Conservation (phyloP, 1,140 invertebrate species). For the Asbolus verrucosus region DNA sequence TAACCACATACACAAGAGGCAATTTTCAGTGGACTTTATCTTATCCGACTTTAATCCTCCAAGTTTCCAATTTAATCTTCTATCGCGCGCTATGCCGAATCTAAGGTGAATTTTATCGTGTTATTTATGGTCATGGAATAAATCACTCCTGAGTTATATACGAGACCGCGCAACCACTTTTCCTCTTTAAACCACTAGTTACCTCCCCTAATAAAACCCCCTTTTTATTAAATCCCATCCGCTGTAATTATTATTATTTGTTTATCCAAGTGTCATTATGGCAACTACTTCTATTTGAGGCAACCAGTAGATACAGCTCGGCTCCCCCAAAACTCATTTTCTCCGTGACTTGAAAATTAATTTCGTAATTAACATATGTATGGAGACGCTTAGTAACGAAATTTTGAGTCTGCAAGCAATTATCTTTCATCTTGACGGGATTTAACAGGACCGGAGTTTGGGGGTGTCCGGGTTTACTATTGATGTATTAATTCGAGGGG, state of each 20-base stretch:
- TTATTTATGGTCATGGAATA: conserved; percentile 38
- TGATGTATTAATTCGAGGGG: conserved; percentile 14
- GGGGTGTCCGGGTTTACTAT: not conserved
- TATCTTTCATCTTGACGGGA: conserved; percentile 14
- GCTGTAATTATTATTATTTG: conserved; percentile 35
- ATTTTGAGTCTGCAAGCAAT: conserved; percentile 15
- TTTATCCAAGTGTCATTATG: conserved; percentile 9
- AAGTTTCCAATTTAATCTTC: conserved; percentile 41
- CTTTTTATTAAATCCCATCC: not conserved
- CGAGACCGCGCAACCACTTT: conserved; percentile 7
- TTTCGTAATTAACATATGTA: conserved; percentile 40
- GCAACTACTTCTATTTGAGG: not conserved
- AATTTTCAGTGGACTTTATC: conserved; percentile 35
- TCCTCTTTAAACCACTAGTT: not conserved
- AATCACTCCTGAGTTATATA: conserved; percentile 32
- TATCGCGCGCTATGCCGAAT: conserved; percentile 17
- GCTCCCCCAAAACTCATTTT: conserved; percentile 34
- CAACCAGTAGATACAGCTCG: conserved; percentile 5
- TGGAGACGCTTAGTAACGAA: conserved; percentile 28
- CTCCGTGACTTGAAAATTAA: conserved; percentile 41
- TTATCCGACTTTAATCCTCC: conserved; percentile 39
- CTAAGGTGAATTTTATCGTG: conserved; percentile 42
- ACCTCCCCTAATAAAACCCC: too few species aligned
- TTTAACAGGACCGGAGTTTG: conserved; percentile 8
- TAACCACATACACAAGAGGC: conserved; percentile 28